Conservation (phyloP, 1,140 invertebrate genomes). For the Leptonema lineaticorne region DNA sequence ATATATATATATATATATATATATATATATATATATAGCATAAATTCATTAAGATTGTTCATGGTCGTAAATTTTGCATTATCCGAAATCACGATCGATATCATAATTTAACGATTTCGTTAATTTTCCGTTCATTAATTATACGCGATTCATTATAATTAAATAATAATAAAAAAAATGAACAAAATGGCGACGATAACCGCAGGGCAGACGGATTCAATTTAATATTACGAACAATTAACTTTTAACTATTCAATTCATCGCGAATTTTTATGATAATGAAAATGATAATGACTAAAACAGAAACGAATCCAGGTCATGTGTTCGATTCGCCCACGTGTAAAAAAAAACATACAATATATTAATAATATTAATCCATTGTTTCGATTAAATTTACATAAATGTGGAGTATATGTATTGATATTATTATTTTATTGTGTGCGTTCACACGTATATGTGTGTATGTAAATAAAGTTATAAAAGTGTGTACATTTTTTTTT, state of each 20-base stretch:
- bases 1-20: too few relatives aligned
- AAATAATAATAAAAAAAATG: not conserved
- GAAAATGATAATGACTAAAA: not conserved
- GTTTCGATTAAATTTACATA: constrained; percentile 2
- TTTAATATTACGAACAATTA: not conserved
- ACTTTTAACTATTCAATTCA: too few relatives aligned
- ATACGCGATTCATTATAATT: not conserved
- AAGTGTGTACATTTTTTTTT: not conserved
- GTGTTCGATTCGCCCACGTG: not conserved
- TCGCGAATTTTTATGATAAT: not conserved
- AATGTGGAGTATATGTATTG: too few relatives aligned
- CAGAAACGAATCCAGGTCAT: constrained; percentile 4
- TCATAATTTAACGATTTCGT: too few relatives aligned
- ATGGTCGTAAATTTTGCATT: too few relatives aligned
- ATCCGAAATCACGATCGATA: too few relatives aligned
- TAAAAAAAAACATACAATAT: not conserved
- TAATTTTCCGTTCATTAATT: too few relatives aligned
- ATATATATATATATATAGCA: too few relatives aligned
- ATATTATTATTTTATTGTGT: too few relatives aligned
- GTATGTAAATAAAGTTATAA: not conserved
- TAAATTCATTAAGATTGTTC: too few relatives aligned
- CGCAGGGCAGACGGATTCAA: not conserved
- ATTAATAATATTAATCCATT: constrained; percentile 3
- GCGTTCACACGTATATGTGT: too few relatives aligned
- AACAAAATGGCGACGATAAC: constrained; percentile 1